phyloP scores from a whole-genome alignment of 1,140 invertebrate genomes.

The Aplysia californica region DNA sequence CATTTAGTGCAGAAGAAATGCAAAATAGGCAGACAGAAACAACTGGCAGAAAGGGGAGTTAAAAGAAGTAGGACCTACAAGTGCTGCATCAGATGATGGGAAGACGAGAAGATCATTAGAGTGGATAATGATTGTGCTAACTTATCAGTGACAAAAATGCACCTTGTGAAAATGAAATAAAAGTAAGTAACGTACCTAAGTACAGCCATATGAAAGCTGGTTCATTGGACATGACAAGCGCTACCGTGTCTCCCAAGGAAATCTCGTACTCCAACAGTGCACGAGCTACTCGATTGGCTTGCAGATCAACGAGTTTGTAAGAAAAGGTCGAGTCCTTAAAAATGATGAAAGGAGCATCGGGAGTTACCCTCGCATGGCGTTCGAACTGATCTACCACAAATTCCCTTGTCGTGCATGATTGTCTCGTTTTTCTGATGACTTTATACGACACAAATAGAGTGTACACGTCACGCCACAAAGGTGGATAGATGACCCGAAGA shows the following conservation, averaged over 20 bases:
- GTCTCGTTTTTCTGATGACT: not conserved
- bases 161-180: no score
- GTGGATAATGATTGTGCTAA: no score
- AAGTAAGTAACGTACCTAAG: conserved; percentile 58
- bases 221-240: conserved; percentile 53
- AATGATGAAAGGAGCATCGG: conserved; percentile 45
- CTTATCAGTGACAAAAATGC: no score
- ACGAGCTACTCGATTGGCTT: conserved; percentile 54
- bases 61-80: no score
- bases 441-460: not conserved
- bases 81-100: no score
- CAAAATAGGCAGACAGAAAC: no score
- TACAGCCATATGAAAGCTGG: conserved; percentile 60
- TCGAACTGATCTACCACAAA: conserved; percentile 55
- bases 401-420: not conserved
- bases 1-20: no score
- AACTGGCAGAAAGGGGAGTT: no score
- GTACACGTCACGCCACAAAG: conserved; percentile 9
- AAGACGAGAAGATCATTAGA: no score
- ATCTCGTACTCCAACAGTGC: conserved; percentile 40
- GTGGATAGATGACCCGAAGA: not conserved
- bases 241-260: conserved; percentile 43
- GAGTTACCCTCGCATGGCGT: conserved; percentile 32
- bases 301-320: conserved; percentile 48
- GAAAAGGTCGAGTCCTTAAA: conserved; percentile 50